These are phyloP conservation scores for Bimastos eiseni DNA, from an alignment of 2,888 invertebrate genomes.

Conservation along the genomic window DNA sequence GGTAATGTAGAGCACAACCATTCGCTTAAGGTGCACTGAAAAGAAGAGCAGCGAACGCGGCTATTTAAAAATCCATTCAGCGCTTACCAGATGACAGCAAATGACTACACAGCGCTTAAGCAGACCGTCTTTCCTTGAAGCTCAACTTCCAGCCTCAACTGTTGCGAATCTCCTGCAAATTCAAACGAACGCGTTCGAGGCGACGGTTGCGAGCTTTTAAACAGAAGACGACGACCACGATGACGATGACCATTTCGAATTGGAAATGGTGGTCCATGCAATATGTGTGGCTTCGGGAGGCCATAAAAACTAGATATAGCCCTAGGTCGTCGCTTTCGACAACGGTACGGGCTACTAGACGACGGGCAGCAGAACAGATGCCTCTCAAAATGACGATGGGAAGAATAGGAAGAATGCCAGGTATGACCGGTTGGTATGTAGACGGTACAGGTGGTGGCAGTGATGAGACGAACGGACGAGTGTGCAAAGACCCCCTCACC, in stretches of 20 bases:
- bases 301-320: background rate
- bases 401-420: slow-evolving; percentile 7
- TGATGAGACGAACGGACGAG: background rate
- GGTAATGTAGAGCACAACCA: background rate
- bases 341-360: background rate
- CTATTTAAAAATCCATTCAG: background rate
- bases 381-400: background rate
- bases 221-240: background rate
- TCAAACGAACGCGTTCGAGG: background rate
- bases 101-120: background rate
- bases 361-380: background rate
- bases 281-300: background rate
- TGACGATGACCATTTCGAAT: background rate
- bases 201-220: background rate
- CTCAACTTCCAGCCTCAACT: background rate
- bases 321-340: background rate
- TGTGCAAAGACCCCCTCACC: background rate
- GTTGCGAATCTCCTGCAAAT: background rate
- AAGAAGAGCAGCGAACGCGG: background rate
- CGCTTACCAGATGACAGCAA: background rate
- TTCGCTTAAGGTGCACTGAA: background rate
- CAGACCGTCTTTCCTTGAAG: background rate
- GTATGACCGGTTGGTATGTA: slow-evolving; percentile 1
- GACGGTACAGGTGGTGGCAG: background rate
- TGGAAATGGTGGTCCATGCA: too few species aligned